Conservation (phyloP, 2,797 vertebrate species). For the Chanos chanos region DNA sequence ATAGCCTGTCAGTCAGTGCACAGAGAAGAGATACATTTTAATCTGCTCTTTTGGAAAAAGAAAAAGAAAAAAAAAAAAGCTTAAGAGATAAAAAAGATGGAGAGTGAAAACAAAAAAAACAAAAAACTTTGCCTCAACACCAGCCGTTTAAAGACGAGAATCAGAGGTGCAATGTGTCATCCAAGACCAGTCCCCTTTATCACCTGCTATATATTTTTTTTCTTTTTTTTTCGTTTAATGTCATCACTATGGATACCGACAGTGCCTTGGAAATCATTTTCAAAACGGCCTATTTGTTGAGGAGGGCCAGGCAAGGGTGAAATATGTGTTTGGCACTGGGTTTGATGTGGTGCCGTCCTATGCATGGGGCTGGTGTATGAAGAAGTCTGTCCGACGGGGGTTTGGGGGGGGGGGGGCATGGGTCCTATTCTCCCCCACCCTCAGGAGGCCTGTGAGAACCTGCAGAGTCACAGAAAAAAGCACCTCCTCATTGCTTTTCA, state of each 20-base stretch:
- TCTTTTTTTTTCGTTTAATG: conserved; percentile 82
- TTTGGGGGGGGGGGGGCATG: conserved; percentile 56
- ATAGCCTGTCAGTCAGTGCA: conserved; percentile 78
- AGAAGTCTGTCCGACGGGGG: conserved; percentile 77
- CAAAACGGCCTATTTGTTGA: conserved; percentile 82
- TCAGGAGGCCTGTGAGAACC: conserved; percentile 67
- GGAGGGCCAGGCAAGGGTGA: conserved; percentile 68
- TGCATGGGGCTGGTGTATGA: conserved; percentile 76
- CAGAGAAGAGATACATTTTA: conserved; percentile 78
- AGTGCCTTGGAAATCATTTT: conserved; percentile 85
- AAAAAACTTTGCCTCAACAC: conserved; percentile 70
- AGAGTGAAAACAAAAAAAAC: conserved; percentile 29
- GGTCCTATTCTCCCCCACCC: conserved; percentile 70
- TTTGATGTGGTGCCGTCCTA: conserved; percentile 64
- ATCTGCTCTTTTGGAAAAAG: conserved; percentile 76
- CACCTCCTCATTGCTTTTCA: conserved; percentile 70
- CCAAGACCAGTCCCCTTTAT: conserved; percentile 74
- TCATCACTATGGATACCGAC: conserved; percentile 87
- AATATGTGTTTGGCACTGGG: conserved; percentile 77
- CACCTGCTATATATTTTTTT: conserved; percentile 80
- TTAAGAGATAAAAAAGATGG: conserved; percentile 2
- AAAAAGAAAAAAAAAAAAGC: neutral
- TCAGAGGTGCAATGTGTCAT: conserved; percentile 79
- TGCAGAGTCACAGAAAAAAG: conserved; percentile 63
- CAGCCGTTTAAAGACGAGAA: conserved; percentile 71